These are phyloP conservation scores for Dynastes hyllus DNA, from an alignment of 2,888 invertebrate species.

Conservation along the genomic window DNA sequence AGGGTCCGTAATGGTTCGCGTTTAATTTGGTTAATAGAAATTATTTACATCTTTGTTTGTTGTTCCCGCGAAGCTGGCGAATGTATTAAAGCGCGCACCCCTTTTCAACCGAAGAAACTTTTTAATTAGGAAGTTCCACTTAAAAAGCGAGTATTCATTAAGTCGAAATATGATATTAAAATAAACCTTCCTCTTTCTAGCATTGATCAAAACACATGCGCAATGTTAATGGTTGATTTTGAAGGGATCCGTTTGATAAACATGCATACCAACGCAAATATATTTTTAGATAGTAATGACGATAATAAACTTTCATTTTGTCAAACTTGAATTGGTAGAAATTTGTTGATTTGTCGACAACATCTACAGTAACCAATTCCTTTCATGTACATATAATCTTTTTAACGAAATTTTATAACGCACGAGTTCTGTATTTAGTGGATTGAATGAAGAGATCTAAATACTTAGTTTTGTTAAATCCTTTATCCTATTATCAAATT, in stretches of 20 bases:
- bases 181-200: slow-evolving; percentile 45
- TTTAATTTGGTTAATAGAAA: slow-evolving; percentile 45
- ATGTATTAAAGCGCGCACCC: slow-evolving; percentile 53
- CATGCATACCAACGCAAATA: neutral
- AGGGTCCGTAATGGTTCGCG: slow-evolving; percentile 33
- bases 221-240: slow-evolving; percentile 27
- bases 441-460: no score
- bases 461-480: no score
- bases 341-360: no score
- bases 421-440: no score
- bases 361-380: no score
- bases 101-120: slow-evolving; percentile 56
- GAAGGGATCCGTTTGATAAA: neutral
- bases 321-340: no score
- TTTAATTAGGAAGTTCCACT: slow-evolving; percentile 57
- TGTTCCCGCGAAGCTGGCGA: slow-evolving; percentile 24
- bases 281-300: neutral
- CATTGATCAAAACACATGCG: slow-evolving; percentile 24
- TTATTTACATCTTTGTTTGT: slow-evolving; percentile 43
- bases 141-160: slow-evolving; percentile 54
- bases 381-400: no score
- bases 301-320: no score
- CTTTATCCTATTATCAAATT: no score
- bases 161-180: slow-evolving; percentile 57
- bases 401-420: no score